Evolutionary conservation across 92 coral and sea anemone genomes (phyloP), one percentile per base, ranked within the genome.

Genomic region (Pocillopora grandis): DNA sequence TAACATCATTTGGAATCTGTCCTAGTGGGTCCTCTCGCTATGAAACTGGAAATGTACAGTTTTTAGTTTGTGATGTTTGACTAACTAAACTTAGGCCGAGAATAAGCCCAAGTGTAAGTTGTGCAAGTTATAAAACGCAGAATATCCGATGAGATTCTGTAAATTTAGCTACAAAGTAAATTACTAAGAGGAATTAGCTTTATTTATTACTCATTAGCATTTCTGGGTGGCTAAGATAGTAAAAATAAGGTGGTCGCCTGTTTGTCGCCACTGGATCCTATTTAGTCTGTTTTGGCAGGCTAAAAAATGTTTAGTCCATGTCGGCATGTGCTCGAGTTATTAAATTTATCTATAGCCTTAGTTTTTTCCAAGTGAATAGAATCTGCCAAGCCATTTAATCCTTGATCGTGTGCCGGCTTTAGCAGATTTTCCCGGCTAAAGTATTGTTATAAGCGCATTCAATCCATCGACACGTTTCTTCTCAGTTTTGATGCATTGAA

Each of bases 291-390:
- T 27, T 5, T 16, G 21, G 80, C 61, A 42, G 15, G 73, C 16
- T 79, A 33, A 65, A 48, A 23, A 79, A 66, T 19, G 59, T 78
- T 78, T 65, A 20, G 70, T 58, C 76, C 58, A 27, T 58, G 84
- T 67, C 76, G 76, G 84, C 84, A 80, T 66, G 31, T 80, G 58
- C 68, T 16, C 66, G 20, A 17, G 76, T 68, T 62, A 76, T 76
- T 56, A 17, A 17, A 49, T 49, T 14, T 67, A 36, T n/a, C 16
- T 36, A n/a, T 37, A 33, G 75, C 21, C 10, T 70, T 37, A 35
- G 23, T 70, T 70, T 70, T 5, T 36, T 42, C 52, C 52, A 19
- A 23, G 23, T 21, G 61, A 11, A 31, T 13, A 57, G 21, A 78
- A 64, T 78, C 13, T 62, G 18, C n/a, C 27, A 33, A 57, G 72